Conservation (phyloP, 2,797 vertebrate species). For the Garrulus glandarius region DNA sequence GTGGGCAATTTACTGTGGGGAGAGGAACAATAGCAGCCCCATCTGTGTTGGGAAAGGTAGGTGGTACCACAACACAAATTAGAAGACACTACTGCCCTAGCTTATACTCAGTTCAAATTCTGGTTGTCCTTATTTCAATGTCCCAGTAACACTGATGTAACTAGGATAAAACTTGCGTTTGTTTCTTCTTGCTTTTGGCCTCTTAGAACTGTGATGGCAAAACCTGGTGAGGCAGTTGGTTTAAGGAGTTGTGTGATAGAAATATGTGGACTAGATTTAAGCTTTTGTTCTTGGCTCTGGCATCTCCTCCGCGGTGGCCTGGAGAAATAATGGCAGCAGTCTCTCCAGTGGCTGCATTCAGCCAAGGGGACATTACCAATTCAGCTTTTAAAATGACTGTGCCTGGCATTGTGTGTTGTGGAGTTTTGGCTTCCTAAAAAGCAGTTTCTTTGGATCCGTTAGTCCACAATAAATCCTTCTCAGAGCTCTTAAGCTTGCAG, state of each 20-base stretch:
- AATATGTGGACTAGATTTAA: background rate
- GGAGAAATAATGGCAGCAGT: background rate
- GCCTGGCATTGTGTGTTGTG: background rate
- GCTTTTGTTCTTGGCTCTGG: background rate
- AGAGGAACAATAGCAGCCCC: background rate
- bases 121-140: background rate
- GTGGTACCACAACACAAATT: background rate
- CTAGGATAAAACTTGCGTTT: background rate
- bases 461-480: constrained; percentile 25
- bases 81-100: background rate
- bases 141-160: background rate
- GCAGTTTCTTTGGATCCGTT: background rate
- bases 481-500: constrained; percentile 48
- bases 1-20: background rate
- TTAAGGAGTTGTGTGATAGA: background rate
- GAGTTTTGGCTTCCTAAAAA: constrained; percentile 24
- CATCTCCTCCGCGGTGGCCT: background rate
- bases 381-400: background rate
- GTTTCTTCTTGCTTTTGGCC: background rate
- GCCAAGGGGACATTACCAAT: background rate
- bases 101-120: background rate
- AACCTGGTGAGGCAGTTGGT: background rate
- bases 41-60: background rate
- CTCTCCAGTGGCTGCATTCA: background rate
- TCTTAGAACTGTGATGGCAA: background rate